Percentiles rank a stretch among this genome's conserved stretches.
Conservation (phyloP, 2,888 invertebrate species). For the Drosophila nr. medialis region DNA sequence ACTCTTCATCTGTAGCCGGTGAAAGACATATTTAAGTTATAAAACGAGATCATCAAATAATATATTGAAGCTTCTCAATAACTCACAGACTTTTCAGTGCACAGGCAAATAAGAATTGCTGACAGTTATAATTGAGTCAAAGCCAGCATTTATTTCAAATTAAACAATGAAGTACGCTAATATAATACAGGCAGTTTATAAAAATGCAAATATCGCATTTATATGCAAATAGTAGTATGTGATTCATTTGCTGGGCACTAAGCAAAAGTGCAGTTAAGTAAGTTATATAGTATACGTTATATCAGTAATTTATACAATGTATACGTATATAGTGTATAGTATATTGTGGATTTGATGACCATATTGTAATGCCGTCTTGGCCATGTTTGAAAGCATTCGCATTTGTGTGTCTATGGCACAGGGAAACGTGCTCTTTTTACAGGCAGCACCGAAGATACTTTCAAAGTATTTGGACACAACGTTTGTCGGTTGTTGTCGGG, state of each 20-base stretch:
- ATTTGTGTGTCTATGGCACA: constrained; percentile 17
- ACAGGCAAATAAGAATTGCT: neutral
- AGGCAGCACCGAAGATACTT: constrained; percentile 39
- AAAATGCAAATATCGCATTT: neutral
- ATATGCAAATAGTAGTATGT: constrained; percentile 3
- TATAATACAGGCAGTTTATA: neutral
- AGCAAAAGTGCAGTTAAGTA: neutral
- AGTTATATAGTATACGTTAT: neutral
- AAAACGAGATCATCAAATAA: neutral
- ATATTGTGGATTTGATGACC: constrained; percentile 13
- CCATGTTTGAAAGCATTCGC: constrained; percentile 24
- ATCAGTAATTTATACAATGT: neutral
- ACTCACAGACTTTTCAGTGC: neutral
- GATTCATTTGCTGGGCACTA: neutral
- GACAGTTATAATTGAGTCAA: neutral
- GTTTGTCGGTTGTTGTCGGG: constrained; percentile 30
- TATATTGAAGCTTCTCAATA: neutral
- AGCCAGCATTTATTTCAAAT: neutral
- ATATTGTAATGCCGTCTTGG: constrained; percentile 13
- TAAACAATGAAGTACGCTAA: neutral
- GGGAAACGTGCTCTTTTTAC: constrained; percentile 42
- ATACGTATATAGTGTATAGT: constrained; percentile 6
- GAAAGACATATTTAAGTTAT: neutral
- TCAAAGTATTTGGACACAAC: constrained; percentile 55
- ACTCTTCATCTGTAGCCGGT: neutral